Evolutionary conservation across 2,888 invertebrate species (phyloP).

Genomic region (Drosophila neotestacea): DNA sequence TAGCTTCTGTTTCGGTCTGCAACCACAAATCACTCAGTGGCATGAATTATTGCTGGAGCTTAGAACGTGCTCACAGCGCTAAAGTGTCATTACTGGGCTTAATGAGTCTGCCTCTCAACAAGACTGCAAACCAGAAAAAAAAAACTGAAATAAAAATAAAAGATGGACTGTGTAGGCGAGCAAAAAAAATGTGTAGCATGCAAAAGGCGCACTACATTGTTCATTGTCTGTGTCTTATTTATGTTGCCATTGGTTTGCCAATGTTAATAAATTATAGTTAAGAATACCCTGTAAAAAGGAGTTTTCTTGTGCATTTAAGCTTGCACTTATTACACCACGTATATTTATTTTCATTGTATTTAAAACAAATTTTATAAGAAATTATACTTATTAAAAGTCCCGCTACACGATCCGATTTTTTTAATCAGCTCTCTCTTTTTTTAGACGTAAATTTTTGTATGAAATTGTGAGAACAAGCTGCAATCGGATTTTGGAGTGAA

Average conservation of each 20-base stretch:
- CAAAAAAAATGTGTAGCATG: slow-evolving; percentile 64
- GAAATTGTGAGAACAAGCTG: too few relatives aligned
- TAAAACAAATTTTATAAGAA: too few relatives aligned
- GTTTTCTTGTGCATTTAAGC: background rate
- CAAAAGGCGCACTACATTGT: slow-evolving; percentile 57
- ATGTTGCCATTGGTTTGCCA: slow-evolving; percentile 57
- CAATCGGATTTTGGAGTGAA: too few relatives aligned
- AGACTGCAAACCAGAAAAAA: slow-evolving; percentile 28
- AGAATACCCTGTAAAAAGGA: slow-evolving; percentile 30
- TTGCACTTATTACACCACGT: too few relatives aligned
- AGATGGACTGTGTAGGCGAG: slow-evolving; percentile 12
- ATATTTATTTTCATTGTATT: too few relatives aligned
- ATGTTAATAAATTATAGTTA: slow-evolving; percentile 62
- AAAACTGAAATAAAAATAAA: slow-evolving; percentile 9
- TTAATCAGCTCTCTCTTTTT: too few relatives aligned
- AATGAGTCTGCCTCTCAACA: slow-evolving; percentile 65
- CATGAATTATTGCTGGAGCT: slow-evolving; percentile 80
- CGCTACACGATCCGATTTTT: too few relatives aligned
- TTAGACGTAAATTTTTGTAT: too few relatives aligned
- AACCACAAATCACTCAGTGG: slow-evolving; percentile 82
- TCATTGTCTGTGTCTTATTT: slow-evolving; percentile 76
- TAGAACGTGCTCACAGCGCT: slow-evolving; percentile 79
- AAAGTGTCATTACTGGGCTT: slow-evolving; percentile 79
- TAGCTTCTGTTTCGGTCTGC: slow-evolving; percentile 38
- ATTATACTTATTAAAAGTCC: too few relatives aligned